Evolutionary conservation across 2,888 invertebrate genomes (phyloP), one percentile per base, ranked within the genome.

Genomic region (Hypomecis punctinalis): DNA sequence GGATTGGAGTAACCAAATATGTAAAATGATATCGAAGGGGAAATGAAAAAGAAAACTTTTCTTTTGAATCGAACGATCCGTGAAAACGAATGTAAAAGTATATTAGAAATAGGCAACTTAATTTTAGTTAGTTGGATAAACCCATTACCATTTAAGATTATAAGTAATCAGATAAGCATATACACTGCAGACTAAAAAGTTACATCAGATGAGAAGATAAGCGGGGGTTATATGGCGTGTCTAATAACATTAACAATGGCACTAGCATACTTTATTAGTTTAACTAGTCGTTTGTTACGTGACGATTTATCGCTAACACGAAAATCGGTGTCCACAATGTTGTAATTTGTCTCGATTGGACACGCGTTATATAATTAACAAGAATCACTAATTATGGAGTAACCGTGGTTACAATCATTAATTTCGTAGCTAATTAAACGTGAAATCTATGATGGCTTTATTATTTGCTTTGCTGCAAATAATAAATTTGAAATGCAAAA

Each of bases 1-100:
- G 56, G 63, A 75, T 71, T 70, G 67, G 74, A 47, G 72, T 71
- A 71, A 76, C 76, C 70, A 72, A 78, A 76, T 76, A 78, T 74
- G 68, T n/a, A n/a, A n/a, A 75, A 76, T 74, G 70, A 69, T 76
- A 76, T 77, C 70, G 68, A 68, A 62, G 53, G 62, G 79, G 74
- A 78, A 79, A 76, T 76, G 61, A 64, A 71, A 71, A 72, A 68
- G 42, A 67, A 54, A 65, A 60, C 68, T 65, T 68, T 67, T 65
- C 40, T 68, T 69, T 56, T 13, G 9, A 49, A 33, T 6, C 39
- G 53, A 54, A 65, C 46, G 39, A 63, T 9, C 43, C 36, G 47
- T 40, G 9, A 7, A 33, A 3, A 13, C 42, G 56, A 36, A 13
- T 42, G 48, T 10, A 5, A 61, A 39, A 46, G 10, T 5, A 23